Evolutionary conservation across 2,797 vertebrate genomes (phyloP).

Genomic region (Mus caroli): DNA sequence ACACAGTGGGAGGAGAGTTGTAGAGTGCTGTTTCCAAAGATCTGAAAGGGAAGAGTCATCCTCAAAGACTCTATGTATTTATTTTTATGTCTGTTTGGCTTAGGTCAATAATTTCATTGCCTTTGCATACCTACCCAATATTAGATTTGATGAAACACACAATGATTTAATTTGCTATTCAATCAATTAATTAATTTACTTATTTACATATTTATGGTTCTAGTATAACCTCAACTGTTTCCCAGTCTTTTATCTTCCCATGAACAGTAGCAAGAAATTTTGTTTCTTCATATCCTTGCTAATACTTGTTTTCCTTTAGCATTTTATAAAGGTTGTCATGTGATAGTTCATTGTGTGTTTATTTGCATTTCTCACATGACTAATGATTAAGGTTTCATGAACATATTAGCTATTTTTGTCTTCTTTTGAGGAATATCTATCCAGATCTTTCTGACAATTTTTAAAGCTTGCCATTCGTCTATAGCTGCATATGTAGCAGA

Average conservation of each 20-base stretch:
- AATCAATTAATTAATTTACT: neutral
- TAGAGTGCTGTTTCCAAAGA: neutral
- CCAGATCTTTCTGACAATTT: neutral
- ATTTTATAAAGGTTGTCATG: neutral
- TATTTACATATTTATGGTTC: neutral
- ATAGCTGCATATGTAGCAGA: too few relatives aligned
- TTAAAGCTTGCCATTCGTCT: too few relatives aligned
- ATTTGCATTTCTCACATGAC: neutral
- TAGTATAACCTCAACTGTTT: neutral
- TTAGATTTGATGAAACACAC: neutral
- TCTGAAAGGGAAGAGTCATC: neutral
- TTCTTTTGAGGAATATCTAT: neutral
- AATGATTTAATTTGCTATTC: neutral
- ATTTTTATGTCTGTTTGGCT: neutral
- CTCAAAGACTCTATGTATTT: neutral
- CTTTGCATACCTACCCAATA: neutral
- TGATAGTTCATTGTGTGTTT: neutral
- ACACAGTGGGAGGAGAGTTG: neutral
- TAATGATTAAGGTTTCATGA: neutral
- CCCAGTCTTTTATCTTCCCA: neutral
- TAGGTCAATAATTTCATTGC: neutral
- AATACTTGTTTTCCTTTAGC: neutral
- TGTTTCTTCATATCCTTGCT: neutral
- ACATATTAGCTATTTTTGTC: neutral
- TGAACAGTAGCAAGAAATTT: neutral